Base-by-base conservation (phyloP, 2,797 vertebrate genomes). In the Fundulus diaphanus region DNA sequence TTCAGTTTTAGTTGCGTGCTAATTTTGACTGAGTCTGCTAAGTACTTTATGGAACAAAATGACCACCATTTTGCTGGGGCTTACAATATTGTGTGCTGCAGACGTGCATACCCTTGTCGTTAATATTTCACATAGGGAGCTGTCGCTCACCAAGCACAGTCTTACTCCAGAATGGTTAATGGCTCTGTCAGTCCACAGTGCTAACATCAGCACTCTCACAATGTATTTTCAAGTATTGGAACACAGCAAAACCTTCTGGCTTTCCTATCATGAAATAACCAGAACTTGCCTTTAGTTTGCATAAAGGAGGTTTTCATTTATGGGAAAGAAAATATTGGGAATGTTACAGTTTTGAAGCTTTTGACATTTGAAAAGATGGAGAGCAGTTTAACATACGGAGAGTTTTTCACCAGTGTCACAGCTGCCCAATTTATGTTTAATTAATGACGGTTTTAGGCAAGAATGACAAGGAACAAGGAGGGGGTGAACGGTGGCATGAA, bases 81-180 rank as follows among this genome's bases (percentile, higher is more conserved):
- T 79, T 46, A 1, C 52, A 27, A 49, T 72, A 49, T 46, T 42
- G 51, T 61, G 35, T 37, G 37, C 29, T 44, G 22, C 20, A 9
- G 22, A 13, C 40, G 44, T 76, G 37, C 35, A 18, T 63, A 31
- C 68, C 27, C n/a, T 27, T 5, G 73, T 33, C 13, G 76, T 87
- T 54, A 84, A 78, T 92, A 79, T 82, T 87, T 83, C 67, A 87
- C 81, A 54, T 1, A 24, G 35, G 79, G 46, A 54, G 22, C 31
- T n/a, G 57, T 49, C 71, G 35, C 56, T 66, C 63, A 66, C 24
- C 37, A 66, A 56, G n/a, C 0, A 6, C 24, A 66, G 37, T 66
- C 13, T 66, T 18, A 27, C 63, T 66, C 63, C 37, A 42, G 63
- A 66, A 66, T 44, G 63, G 6, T 42, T 66, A 27, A 44, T 42